phyloP scores from a whole-genome alignment of 1,140 invertebrate genomes.

The Drosophila varians region DNA sequence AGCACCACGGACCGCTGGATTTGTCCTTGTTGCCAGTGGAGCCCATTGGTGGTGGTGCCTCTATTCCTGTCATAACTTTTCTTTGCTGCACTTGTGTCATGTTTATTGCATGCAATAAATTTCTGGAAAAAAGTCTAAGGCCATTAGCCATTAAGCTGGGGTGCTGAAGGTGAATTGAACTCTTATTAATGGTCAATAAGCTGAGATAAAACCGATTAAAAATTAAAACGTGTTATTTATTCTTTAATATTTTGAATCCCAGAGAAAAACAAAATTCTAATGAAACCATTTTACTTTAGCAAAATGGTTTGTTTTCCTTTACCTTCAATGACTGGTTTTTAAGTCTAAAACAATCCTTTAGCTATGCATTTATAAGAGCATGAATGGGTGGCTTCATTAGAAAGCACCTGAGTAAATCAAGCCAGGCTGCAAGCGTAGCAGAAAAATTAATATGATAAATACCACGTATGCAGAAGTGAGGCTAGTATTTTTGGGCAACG shows the following conservation, averaged over 20 bases:
- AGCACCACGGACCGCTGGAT: constrained; percentile 34
- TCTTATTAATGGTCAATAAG: background rate
- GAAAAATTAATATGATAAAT: constrained; percentile 63
- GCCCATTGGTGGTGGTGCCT: background rate
- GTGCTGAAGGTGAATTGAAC: background rate
- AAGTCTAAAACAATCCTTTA: background rate
- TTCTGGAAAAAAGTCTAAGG: background rate
- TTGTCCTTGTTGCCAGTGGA: constrained; percentile 12
- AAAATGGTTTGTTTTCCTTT: too few species aligned
- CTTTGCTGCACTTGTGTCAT: constrained; percentile 19
- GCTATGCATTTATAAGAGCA: background rate
- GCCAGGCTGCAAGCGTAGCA: constrained; percentile 42
- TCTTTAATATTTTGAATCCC: too few species aligned
- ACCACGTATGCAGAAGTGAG: constrained; percentile 10
- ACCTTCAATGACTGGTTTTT: background rate
- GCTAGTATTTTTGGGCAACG: constrained; percentile 17
- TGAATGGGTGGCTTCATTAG: constrained; percentile 42
- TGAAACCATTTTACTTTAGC: too few species aligned
- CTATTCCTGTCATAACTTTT: background rate
- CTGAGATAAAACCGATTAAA: too few species aligned
- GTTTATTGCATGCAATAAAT: constrained; percentile 48
- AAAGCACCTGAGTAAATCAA: constrained; percentile 43
- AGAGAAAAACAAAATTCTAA: too few species aligned
- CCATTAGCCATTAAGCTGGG: constrained; percentile 33
- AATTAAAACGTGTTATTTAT: too few species aligned